phyloP scores from a whole-genome alignment of 2,113 vertebrate genomes.

The Engystomops pustulosus region DNA sequence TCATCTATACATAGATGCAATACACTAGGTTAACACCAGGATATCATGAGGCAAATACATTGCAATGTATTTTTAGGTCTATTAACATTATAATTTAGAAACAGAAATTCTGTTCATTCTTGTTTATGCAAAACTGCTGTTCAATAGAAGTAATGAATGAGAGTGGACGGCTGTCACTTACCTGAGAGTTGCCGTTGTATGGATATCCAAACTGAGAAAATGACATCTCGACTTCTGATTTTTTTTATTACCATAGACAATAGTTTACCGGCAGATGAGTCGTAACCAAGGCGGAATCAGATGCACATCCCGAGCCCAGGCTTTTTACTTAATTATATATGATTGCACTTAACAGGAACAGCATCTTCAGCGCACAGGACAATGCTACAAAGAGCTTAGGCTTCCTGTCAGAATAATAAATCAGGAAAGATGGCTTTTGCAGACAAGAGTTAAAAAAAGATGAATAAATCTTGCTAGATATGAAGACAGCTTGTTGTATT shows the following conservation, averaged over 20 bases:
- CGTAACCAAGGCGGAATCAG: slow-evolving; percentile 85
- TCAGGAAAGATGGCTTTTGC: slow-evolving; percentile 74
- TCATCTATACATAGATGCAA: no score
- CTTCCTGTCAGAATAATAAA: slow-evolving; percentile 80
- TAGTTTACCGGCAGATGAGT: slow-evolving; percentile 87
- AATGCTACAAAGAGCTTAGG: slow-evolving; percentile 80
- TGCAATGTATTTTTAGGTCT: not conserved
- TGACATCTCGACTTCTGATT: slow-evolving; percentile 89
- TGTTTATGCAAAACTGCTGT: not conserved
- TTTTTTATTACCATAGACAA: slow-evolving; percentile 89
- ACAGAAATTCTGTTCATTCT: not conserved
- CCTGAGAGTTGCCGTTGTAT: slow-evolving; percentile 93
- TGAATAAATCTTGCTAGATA: slow-evolving; percentile 81
- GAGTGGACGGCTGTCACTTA: slow-evolving; percentile 74
- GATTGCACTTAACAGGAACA: slow-evolving; percentile 84
- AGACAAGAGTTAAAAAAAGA: slow-evolving; percentile 82
- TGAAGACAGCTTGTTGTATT: slow-evolving; percentile 86
- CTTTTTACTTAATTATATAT: slow-evolving; percentile 88
- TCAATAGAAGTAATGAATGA: not conserved
- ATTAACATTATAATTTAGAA: no score
- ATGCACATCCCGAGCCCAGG: slow-evolving; percentile 86
- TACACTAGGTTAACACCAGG: no score
- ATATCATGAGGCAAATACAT: no score
- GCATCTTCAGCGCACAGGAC: slow-evolving; percentile 69
- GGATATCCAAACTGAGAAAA: slow-evolving; percentile 98